These are phyloP conservation scores for Podotricha telesiphe DNA, from an alignment of 2,888 invertebrate species.

Conservation along the genomic window DNA sequence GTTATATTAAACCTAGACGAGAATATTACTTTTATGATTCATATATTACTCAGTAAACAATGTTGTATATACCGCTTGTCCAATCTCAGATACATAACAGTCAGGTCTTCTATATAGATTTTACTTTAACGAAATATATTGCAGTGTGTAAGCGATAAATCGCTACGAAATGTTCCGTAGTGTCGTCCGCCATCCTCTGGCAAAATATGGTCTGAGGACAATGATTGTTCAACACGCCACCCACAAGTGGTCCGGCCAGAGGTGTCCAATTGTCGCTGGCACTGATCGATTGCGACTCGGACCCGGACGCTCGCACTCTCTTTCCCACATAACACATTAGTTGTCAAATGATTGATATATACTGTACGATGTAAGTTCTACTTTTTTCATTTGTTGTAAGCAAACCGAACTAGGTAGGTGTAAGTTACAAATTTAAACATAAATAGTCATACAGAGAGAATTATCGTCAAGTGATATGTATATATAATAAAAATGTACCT, in stretches of 20 bases:
- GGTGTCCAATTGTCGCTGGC: slow-evolving; percentile 63
- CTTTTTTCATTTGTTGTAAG: not conserved
- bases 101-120: not conserved
- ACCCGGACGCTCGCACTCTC: slow-evolving; percentile 28
- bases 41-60: slow-evolving; percentile 11
- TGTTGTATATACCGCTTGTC: not conserved
- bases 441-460: too few species aligned
- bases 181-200: slow-evolving; percentile 36
- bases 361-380: not conserved
- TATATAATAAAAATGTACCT: too few species aligned
- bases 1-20: slow-evolving; percentile 16
- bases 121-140: slow-evolving; percentile 3
- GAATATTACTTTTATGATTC: slow-evolving; percentile 15
- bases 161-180: slow-evolving; percentile 15
- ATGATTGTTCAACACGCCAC: slow-evolving; percentile 39
- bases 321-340: slow-evolving; percentile 38
- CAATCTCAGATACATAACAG: not conserved
- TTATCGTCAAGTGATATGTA: too few species aligned
- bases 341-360: slow-evolving; percentile 45
- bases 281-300: slow-evolving; percentile 63
- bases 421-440: not conserved
- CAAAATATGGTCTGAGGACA: slow-evolving; percentile 45
- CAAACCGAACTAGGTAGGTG: not conserved
- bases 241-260: slow-evolving; percentile 41
- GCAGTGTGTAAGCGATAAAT: slow-evolving; percentile 26